These are phyloP conservation scores for Aphelinus certus DNA, from an alignment of 1,140 invertebrate species.

Conservation along the genomic window DNA sequence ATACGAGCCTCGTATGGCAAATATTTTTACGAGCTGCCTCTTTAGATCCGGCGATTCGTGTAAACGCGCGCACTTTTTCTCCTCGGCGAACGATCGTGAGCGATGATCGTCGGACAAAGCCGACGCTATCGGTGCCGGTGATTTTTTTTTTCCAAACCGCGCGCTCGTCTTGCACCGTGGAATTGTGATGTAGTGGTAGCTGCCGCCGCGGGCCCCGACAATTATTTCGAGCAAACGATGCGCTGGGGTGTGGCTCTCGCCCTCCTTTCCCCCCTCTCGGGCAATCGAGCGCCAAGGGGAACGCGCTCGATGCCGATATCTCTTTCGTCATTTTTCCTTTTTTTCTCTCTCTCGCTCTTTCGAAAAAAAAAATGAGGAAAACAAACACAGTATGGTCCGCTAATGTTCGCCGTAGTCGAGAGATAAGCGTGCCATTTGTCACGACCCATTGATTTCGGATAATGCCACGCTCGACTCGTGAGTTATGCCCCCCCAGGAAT, in stretches of 20 bases:
- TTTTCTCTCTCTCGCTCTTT: background rate
- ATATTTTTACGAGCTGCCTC: constrained; percentile 26
- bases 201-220: background rate
- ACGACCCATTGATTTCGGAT: constrained; percentile 39
- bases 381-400: constrained; percentile 23
- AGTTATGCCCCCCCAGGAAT: background rate
- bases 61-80: constrained; percentile 12
- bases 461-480: background rate
- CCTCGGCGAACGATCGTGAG: background rate
- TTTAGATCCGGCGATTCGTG: constrained; percentile 28
- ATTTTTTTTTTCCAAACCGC: constrained; percentile 10
- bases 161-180: background rate
- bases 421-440: constrained; percentile 39
- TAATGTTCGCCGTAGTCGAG: constrained; percentile 28
- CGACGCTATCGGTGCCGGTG: background rate
- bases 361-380: constrained; percentile 22
- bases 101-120: constrained; percentile 10
- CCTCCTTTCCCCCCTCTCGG: background rate
- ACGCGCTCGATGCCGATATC: background rate
- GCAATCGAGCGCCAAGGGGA: background rate
- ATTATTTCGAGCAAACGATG: constrained; percentile 11
- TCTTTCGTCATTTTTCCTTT: too few relatives aligned
- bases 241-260: background rate
- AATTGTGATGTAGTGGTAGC: constrained; percentile 6
- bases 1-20: background rate